These are phyloP conservation scores for Solen grandis DNA, from an alignment of 1,140 invertebrate genomes.

Conservation along the genomic window DNA sequence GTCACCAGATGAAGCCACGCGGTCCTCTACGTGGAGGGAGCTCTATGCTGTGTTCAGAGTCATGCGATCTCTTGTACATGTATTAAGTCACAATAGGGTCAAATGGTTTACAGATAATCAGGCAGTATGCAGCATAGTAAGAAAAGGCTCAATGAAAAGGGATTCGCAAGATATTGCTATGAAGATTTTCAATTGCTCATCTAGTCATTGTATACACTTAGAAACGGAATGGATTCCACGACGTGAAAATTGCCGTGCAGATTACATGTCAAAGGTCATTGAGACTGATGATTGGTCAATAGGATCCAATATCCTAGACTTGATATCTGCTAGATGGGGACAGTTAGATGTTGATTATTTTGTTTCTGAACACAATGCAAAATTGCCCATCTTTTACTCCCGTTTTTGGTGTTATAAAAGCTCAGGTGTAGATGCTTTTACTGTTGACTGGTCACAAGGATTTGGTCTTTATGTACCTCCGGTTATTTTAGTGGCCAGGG, in stretches of 20 bases:
- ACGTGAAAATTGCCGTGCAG: neutral
- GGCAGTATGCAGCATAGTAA: conserved; percentile 8
- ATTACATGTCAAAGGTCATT: conserved; percentile 23
- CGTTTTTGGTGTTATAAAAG: neutral
- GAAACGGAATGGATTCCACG: conserved; percentile 20
- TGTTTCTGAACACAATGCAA: conserved; percentile 35
- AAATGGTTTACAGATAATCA: conserved; percentile 24
- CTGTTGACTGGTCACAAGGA: neutral
- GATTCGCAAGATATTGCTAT: conserved; percentile 22
- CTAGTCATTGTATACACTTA: conserved; percentile 7
- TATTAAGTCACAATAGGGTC: conserved; percentile 3
- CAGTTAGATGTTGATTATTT: neutral
- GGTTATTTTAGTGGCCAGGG: neutral
- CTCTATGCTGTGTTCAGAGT: neutral
- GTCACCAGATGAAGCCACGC: neutral
- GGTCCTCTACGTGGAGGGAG: conserved; percentile 15
- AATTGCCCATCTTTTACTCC: conserved; percentile 22
- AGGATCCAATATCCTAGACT: neutral
- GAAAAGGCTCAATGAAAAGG: conserved; percentile 4
- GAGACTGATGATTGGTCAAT: conserved; percentile 8
- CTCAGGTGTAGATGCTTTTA: conserved; percentile 21
- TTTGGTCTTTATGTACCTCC: conserved; percentile 34
- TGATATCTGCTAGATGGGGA: conserved; percentile 9
- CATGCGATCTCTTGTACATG: neutral
- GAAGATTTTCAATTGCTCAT: conserved; percentile 21